Conservation (phyloP, 2,113 vertebrate species). For the Mustelus asterias region DNA sequence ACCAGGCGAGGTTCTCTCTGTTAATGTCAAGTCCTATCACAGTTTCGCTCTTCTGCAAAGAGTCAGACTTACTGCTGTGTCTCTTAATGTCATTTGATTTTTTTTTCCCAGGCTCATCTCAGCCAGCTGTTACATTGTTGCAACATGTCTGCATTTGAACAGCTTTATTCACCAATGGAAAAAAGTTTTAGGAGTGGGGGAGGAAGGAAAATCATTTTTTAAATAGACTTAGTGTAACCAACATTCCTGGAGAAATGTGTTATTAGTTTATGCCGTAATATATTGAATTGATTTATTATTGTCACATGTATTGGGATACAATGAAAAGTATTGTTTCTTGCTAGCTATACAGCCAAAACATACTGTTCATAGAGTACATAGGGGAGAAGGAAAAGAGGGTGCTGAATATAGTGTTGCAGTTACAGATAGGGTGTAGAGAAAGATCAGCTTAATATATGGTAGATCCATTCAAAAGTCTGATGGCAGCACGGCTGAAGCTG, state of each 20-base stretch:
- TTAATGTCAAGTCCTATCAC: conserved; percentile 57
- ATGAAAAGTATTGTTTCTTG: no score
- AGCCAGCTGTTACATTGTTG: conserved; percentile 56
- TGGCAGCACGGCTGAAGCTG: no score
- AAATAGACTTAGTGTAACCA: conserved; percentile 23
- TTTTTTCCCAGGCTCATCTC: conserved; percentile 55
- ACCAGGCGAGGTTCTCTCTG: conserved; percentile 55
- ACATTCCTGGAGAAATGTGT: background rate
- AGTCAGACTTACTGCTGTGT: conserved; percentile 40
- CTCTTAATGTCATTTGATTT: conserved; percentile 48
- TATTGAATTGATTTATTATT: background rate
- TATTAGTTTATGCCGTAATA: background rate
- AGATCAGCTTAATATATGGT: no score
- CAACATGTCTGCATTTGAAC: conserved; percentile 56
- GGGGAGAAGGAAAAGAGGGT: no score
- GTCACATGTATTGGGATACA: no score
- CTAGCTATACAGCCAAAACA: no score
- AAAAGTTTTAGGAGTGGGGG: background rate
- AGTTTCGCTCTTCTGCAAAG: conserved; percentile 49
- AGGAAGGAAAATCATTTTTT: background rate
- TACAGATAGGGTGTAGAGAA: no score
- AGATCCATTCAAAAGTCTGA: no score
- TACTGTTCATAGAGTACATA: no score
- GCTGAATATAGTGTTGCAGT: no score
- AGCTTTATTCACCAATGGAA: conserved; percentile 44